These are phyloP conservation scores for Chlorodrepanis virens DNA, from an alignment of 2,113 vertebrate genomes.

Conservation along the genomic window DNA sequence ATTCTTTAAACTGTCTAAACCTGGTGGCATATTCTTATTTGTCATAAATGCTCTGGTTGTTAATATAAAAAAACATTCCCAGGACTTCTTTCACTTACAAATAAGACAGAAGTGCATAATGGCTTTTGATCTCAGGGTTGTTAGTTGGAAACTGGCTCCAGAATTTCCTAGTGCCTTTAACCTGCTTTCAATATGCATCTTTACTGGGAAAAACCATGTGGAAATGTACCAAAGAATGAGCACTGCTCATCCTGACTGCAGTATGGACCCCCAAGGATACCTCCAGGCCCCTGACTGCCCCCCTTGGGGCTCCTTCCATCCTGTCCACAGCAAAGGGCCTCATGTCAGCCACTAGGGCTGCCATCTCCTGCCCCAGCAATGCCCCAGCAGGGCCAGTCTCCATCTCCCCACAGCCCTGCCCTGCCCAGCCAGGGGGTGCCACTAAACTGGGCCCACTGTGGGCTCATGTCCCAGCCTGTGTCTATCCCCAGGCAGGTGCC, in stretches of 20 bases:
- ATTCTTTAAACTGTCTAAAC: background rate
- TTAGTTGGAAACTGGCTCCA: background rate
- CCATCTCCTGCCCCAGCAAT: background rate
- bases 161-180: background rate
- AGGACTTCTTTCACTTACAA: background rate
- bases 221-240: background rate
- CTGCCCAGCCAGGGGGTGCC: background rate
- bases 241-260: background rate
- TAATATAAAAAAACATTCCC: background rate
- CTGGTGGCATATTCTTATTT: background rate
- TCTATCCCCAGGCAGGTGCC: background rate
- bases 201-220: background rate
- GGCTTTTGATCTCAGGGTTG: background rate
- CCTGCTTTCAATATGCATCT: background rate
- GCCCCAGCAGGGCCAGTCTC: accelerated
- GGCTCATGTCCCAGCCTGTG: background rate
- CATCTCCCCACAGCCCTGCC: background rate
- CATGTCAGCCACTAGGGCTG: accelerated
- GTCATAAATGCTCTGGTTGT: background rate
- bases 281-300: background rate
- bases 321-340: background rate
- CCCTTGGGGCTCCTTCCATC: accelerated
- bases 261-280: accelerated
- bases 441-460: accelerated
- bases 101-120: background rate